Evolutionary conservation across 2,113 vertebrate species (phyloP), one percentile per base, ranked within the genome.

Genomic region (Oncorhynchus nerka): DNA sequence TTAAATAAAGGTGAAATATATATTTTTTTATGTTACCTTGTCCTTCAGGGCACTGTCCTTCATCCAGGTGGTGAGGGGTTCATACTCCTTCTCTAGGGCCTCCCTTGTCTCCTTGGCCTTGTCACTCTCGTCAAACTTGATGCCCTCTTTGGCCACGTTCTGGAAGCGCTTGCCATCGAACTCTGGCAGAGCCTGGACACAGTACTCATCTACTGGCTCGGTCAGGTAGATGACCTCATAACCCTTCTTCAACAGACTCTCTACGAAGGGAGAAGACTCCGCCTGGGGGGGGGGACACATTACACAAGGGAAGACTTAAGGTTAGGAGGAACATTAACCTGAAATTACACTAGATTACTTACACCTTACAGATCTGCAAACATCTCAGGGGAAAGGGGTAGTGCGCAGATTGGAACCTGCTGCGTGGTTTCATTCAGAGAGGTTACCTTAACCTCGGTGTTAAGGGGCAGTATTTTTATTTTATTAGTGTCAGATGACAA

Each of bases 221-320:
- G 97, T 99, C 88, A 99, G 92, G 79, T 98, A 99, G 69, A 99
- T 93, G 24, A 99, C 98, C 91, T 99, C 98, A n/a, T 99, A 97
- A 71, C 97, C 98, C 79, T 98, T 99, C 89, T 98, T 99, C 91
- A 99, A 93, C 75, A 99, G 93, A 8, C 87, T 92, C 85, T 99
- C 98, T 30, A 99, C 97, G 71, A 99, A 99, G 0, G 98, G 98
- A 45, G 98, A 99, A 7, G 97, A 96, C 85, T 99, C 97, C 0
- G 96, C 97, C 98, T 99, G 72, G 2, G 9, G 39, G 39, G 72
- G 39, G 2, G 39, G 3, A 9, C 9, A 11, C 39, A 45, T 45
- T 12, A 45, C 39, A 45, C 39, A 45, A 11, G 39, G 39, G 39
- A 11, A 12, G 9, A 45, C 2, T 45, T 28, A 28, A 45, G 9